Percentiles rank a stretch among this genome's conserved stretches.
These are phyloP conservation scores for Paelopatides confundens DNA, from an alignment of 53 echinoderm and acorn worm genomes.

Conservation along the genomic window DNA sequence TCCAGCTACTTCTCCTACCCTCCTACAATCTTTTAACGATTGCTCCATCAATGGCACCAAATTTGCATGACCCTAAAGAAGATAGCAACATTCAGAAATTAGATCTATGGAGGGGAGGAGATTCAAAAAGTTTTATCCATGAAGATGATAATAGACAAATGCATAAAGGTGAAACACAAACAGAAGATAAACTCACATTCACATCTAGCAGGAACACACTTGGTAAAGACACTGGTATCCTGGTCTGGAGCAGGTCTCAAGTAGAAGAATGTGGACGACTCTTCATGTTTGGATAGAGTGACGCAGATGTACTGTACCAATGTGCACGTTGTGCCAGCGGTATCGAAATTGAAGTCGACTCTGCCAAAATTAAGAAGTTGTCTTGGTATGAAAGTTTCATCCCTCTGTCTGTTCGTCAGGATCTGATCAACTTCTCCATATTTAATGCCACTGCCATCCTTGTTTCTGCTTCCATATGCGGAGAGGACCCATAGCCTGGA, in stretches of 20 bases:
- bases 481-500: slow-evolving; percentile 72
- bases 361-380: slow-evolving; percentile 67
- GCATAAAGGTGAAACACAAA: too few relatives aligned
- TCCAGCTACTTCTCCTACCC: too few relatives aligned
- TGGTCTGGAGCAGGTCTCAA: slow-evolving; percentile 71
- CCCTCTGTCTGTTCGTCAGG: slow-evolving; percentile 65
- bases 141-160: too few relatives aligned
- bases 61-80: too few relatives aligned
- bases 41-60: too few relatives aligned
- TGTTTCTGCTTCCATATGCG: slow-evolving; percentile 74
- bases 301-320: slow-evolving; percentile 81
- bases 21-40: too few relatives aligned
- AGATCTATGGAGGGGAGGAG: too few relatives aligned
- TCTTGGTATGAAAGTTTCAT: slow-evolving; percentile 64
- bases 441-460: slow-evolving; percentile 66
- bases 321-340: slow-evolving; percentile 76
- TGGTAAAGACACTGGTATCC: slow-evolving; percentile 75
- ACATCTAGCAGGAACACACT: slow-evolving; percentile 77
- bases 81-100: too few relatives aligned
- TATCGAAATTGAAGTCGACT: slow-evolving; percentile 83
- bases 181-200: slow-evolving; percentile 85
- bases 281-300: slow-evolving; percentile 62
- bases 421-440: slow-evolving; percentile 66
- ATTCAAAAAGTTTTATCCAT: too few relatives aligned
- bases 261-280: slow-evolving; percentile 72